A percentile compares a stretch with the other conserved stretches of the same genome.
phyloP scores from a whole-genome alignment of 2,888 invertebrate species.

The Scelioninae gen. 1 region DNA sequence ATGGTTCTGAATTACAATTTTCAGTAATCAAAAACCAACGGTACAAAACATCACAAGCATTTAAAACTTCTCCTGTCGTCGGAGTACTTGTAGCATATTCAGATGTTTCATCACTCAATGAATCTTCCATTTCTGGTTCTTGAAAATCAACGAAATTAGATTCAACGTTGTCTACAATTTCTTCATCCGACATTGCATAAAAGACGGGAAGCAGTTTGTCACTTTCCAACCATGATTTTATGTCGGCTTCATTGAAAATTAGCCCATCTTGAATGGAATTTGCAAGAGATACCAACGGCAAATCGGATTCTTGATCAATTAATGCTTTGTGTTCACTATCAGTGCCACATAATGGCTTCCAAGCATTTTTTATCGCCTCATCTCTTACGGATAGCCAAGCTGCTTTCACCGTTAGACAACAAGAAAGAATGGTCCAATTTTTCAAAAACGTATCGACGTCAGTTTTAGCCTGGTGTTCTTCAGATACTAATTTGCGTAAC shows the following conservation, averaged over 20 bases:
- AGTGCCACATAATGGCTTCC: too few species aligned
- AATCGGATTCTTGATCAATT: neutral
- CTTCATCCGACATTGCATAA: slow-evolving; percentile 10
- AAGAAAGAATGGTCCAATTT: slow-evolving; percentile 18
- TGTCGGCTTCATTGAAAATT: slow-evolving; percentile 4
- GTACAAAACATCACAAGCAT: slow-evolving; percentile 4
- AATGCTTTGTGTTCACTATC: too few species aligned
- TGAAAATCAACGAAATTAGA: slow-evolving; percentile 1
- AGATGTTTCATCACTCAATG: neutral
- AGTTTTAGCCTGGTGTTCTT: slow-evolving; percentile 17
- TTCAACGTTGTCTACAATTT: neutral
- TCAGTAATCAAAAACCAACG: neutral
- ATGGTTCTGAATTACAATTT: neutral
- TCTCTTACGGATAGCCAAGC: too few species aligned
- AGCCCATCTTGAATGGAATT: neutral
- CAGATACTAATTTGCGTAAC: slow-evolving; percentile 27
- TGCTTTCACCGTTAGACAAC: neutral
- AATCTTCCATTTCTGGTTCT: slow-evolving; percentile 7
- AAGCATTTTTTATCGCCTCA: too few species aligned
- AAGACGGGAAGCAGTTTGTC: neutral
- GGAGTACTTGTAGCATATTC: slow-evolving; percentile 3
- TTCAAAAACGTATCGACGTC: neutral
- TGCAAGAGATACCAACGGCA: neutral
- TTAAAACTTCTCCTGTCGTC: neutral
- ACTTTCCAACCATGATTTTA: slow-evolving; percentile 8